Percentiles rank a stretch among this genome's conserved stretches.
phyloP scores from a whole-genome alignment of 1,140 invertebrate species.

The Archivesica marissinica region DNA sequence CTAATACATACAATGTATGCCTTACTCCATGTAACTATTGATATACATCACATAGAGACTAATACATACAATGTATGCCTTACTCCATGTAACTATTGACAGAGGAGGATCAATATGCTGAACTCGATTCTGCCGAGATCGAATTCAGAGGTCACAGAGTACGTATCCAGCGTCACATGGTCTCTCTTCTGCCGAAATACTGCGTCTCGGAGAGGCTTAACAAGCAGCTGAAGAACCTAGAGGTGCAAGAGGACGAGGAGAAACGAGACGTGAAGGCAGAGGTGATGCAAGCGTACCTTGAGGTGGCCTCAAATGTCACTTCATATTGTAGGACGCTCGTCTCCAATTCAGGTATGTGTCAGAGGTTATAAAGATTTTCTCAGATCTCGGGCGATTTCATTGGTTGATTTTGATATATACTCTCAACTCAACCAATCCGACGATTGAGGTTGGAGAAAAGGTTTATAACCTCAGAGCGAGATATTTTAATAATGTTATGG shows the following conservation, averaged over 20 bases:
- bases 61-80: no score
- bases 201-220: slow-evolving; percentile 78
- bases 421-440: no score
- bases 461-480: no score
- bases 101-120: slow-evolving; percentile 73
- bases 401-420: no score
- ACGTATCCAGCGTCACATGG: slow-evolving; percentile 86
- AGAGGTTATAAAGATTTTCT: no score
- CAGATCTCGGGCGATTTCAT: no score
- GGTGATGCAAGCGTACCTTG: slow-evolving; percentile 74
- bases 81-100: no score
- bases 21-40: no score
- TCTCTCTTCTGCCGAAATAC: slow-evolving; percentile 89
- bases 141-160: slow-evolving; percentile 81
- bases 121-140: slow-evolving; percentile 76
- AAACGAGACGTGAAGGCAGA: slow-evolving; percentile 71
- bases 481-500: no score
- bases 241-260: slow-evolving; percentile 78
- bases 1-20: no score
- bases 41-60: no score
- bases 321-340: slow-evolving; percentile 80
- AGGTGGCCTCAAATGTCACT: slow-evolving; percentile 79
- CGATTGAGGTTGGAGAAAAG: no score
- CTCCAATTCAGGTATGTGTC: slow-evolving; percentile 77
- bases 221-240: slow-evolving; percentile 75